phyloP scores from a whole-genome alignment of 35 echinoderm and acorn worm species.

The Lytechinus variegatus region DNA sequence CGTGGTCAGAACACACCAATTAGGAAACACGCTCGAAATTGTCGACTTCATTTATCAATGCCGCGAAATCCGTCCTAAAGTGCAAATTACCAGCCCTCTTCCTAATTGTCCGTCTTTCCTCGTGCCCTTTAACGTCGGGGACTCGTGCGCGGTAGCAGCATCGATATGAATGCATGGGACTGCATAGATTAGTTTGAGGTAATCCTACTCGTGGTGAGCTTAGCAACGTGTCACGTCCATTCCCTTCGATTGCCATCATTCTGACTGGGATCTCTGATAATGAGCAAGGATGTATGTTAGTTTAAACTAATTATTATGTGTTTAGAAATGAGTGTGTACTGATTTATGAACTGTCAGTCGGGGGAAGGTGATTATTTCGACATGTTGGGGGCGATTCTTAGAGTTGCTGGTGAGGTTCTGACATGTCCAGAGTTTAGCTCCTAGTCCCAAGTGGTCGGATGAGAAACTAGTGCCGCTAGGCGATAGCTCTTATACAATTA shows the following conservation, averaged over 20 bases:
- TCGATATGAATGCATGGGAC: background rate
- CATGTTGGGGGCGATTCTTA: background rate
- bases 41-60: background rate
- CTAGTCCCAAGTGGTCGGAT: background rate
- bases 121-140: background rate
- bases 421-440: background rate
- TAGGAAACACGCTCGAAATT: conserved; percentile 26
- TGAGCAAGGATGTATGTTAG: background rate
- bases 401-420: background rate
- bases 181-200: background rate
- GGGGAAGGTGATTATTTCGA: background rate
- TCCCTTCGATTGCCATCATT: background rate
- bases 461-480: background rate
- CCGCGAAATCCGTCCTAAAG: background rate
- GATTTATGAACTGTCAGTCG: background rate
- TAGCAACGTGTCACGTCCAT: background rate
- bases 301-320: background rate
- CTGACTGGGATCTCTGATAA: background rate
- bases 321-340: background rate
- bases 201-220: background rate
- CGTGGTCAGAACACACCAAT: conserved; percentile 19
- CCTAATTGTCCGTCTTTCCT: background rate
- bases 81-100: background rate
- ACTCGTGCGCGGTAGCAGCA: background rate
- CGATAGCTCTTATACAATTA: background rate